A percentile compares a stretch with the other conserved stretches of the same genome.
Evolutionary conservation across 2,888 invertebrate species (phyloP).

Genomic region (Craniophora ligustri): DNA sequence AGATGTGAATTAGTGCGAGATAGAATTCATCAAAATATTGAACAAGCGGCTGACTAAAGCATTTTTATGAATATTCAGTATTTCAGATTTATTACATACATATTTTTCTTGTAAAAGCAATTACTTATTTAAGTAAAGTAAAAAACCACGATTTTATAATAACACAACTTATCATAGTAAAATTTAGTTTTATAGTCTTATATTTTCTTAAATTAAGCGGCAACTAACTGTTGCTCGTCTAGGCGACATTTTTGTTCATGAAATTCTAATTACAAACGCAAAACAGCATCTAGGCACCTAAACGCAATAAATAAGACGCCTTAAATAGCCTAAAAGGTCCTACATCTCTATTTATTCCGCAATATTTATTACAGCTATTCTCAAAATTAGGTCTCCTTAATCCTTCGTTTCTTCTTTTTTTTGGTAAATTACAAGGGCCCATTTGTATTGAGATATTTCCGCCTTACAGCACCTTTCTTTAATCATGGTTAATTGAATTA

Average conservation of each 20-base stretch:
- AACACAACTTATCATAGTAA: too few relatives aligned
- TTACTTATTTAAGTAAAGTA: too few relatives aligned
- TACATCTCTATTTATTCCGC: constrained; percentile 48
- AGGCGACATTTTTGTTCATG: constrained; percentile 19
- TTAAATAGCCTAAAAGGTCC: constrained; percentile 32
- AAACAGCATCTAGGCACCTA: constrained; percentile 39
- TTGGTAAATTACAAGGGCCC: neutral
- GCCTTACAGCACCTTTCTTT: neutral
- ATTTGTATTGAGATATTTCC: neutral
- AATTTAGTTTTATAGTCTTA: too few relatives aligned
- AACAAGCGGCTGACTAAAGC: too few relatives aligned
- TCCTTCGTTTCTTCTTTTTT: constrained; percentile 14
- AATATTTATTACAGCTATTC: constrained; percentile 41
- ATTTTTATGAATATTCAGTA: too few relatives aligned
- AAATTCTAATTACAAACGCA: constrained; percentile 50
- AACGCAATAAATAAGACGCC: constrained; percentile 43
- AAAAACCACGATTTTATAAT: too few relatives aligned
- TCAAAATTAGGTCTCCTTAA: constrained; percentile 39
- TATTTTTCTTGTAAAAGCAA: too few relatives aligned
- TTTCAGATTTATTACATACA: too few relatives aligned
- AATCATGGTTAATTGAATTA: too few relatives aligned
- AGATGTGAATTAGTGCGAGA: too few relatives aligned
- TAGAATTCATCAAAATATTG: too few relatives aligned
- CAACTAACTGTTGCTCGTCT: constrained; percentile 11
- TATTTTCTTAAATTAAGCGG: too few relatives aligned